Evolutionary conservation across 2,888 invertebrate genomes (phyloP).

Genomic region (Neoscelio sp.): DNA sequence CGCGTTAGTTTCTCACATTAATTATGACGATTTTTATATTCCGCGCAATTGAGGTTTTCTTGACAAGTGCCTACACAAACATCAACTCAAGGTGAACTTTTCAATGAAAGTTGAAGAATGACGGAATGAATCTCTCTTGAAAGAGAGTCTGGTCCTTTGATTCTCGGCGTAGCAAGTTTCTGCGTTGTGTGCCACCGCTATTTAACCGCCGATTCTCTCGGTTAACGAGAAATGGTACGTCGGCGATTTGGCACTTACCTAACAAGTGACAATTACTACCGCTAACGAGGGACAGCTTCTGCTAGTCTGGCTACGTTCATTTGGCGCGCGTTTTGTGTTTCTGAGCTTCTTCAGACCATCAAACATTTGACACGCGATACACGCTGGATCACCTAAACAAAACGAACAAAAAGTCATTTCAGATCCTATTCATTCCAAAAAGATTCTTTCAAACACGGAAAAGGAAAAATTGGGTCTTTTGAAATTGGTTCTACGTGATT

Average conservation of each 20-base stretch:
- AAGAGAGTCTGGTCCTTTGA: conserved; percentile 53
- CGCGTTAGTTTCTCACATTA: conserved; percentile 22
- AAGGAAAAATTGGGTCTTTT: conserved; percentile 1
- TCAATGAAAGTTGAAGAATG: conserved; percentile 43
- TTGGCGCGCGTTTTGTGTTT: conserved; percentile 42
- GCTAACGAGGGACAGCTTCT: conserved; percentile 59
- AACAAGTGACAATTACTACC: conserved; percentile 64
- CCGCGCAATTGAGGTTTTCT: conserved; percentile 26
- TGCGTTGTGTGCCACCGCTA: conserved; percentile 56
- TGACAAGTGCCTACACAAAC: conserved; percentile 47
- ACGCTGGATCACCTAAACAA: conserved; percentile 3
- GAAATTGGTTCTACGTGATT: too few species aligned
- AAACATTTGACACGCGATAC: conserved; percentile 38
- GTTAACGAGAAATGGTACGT: conserved; percentile 63
- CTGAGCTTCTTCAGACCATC: conserved; percentile 19
- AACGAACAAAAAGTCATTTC: too few species aligned
- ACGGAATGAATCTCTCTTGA: conserved; percentile 47
- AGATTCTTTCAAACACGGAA: not conserved
- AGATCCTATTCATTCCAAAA: too few species aligned
- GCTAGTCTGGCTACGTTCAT: conserved; percentile 44
- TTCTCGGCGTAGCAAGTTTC: conserved; percentile 43
- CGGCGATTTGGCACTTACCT: conserved; percentile 63
- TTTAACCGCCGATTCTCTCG: conserved; percentile 62
- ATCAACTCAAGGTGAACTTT: conserved; percentile 56
- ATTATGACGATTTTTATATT: conserved; percentile 42